Evolutionary conservation across 2,888 invertebrate genomes (phyloP), one percentile per base, ranked within the genome.

Genomic region (Tubiluchus corallicola): DNA sequence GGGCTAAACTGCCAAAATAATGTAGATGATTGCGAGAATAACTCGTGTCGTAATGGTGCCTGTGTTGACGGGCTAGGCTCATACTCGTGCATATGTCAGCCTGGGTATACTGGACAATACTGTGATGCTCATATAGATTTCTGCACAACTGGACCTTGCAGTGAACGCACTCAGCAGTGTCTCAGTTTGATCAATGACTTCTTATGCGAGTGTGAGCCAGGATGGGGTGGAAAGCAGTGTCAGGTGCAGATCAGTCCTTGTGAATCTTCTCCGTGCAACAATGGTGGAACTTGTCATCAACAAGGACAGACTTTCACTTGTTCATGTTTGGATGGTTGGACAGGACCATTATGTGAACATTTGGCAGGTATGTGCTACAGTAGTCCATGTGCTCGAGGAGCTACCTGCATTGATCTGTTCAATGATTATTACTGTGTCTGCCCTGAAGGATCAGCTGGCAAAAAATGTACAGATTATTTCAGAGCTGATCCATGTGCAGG

Each of bases 381-480:
- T 50, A 71, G 73, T 46, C 90, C 92, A 1, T 94, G 94, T 59
- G 82, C 85, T 60, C 94, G 94, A 62, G 82, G 85, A 59, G 88
- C 88, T 16, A 76, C 71, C 38, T 90, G 88, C 62, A 84, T 90
- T 48, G 79, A 90, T 58, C 71, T 88, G 13, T 88, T 88, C 77
- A 79, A 84, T 66, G 84, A 84, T 59, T 85, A 74, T 60, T 81
- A 84, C 75, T 85, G 84, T 59, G 83, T 84, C 74, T 29, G 29
- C 29, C 29, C 29, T 29, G 29, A 29, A n/a, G 29, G 29, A 9
- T 9, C 29, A 9, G 29, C 29, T 9, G 29, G 29, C 29, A 29
- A 29, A 29, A 29, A n/a, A 9, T 29, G 29, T 29, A 9, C 9
- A 29, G 29, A 29, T n/a, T 9, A 29, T 9, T 29, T 29, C 29